Conservation (phyloP, 1,140 invertebrate species). For the Drosophila mayri region DNA sequence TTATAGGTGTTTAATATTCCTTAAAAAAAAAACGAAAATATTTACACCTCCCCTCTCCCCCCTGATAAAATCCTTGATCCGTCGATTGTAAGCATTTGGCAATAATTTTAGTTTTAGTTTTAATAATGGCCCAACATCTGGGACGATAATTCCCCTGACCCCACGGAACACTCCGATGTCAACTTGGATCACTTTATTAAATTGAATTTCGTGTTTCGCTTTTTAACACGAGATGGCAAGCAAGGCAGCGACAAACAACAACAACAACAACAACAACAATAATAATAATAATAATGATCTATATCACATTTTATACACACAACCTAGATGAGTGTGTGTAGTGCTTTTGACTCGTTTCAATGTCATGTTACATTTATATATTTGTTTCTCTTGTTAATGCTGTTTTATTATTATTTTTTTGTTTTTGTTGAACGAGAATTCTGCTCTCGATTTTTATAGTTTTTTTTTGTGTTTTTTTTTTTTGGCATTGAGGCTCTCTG, state of each 20-base stretch:
- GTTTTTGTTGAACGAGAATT: conserved; percentile 31
- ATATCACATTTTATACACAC: conserved; percentile 59
- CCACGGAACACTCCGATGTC: conserved; percentile 19
- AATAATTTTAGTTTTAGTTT: conserved; percentile 3
- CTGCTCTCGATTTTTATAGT: conserved; percentile 15
- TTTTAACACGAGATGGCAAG: conserved; percentile 53
- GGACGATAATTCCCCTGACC: conserved; percentile 13
- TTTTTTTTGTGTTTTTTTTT: conserved; percentile 47
- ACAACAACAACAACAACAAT: too few relatives aligned
- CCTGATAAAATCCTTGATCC: background rate
- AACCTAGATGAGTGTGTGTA: conserved; percentile 10
- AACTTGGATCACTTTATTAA: conserved; percentile 56
- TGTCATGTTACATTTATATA: conserved; percentile 76
- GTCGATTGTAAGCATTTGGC: conserved; percentile 24
- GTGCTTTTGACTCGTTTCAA: conserved; percentile 75
- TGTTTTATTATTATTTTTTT: conserved; percentile 7
- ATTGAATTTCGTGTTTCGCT: conserved; percentile 59
- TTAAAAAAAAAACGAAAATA: background rate
- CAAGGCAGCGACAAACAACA: conserved; percentile 22
- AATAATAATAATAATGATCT: conserved; percentile 40
- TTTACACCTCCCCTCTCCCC: background rate
- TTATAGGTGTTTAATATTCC: too few relatives aligned
- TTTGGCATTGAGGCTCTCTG: conserved; percentile 62
- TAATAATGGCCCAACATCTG: conserved; percentile 22
- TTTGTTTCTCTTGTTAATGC: conserved; percentile 43